Conservation (phyloP, 2,797 vertebrate genomes). For the Urosaurus nigricauda region DNA sequence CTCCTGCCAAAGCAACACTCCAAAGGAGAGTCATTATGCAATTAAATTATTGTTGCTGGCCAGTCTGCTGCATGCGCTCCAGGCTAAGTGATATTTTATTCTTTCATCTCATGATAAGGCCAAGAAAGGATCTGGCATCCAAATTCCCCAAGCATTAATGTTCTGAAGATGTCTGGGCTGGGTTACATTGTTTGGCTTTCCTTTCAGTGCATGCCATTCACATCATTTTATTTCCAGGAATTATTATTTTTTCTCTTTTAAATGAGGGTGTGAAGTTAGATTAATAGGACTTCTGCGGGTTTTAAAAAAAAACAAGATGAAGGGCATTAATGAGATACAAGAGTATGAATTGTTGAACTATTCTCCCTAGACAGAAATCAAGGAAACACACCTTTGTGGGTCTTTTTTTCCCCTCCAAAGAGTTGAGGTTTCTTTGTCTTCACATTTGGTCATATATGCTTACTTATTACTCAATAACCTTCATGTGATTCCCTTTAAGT, state of each 20-base stretch:
- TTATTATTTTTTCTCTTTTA: conserved; percentile 40
- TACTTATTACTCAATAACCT: background rate
- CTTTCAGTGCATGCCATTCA: conserved; percentile 59
- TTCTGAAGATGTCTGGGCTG: conserved; percentile 63
- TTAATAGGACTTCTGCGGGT: background rate
- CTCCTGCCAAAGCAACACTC: conserved; percentile 53
- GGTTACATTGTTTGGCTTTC: conserved; percentile 63
- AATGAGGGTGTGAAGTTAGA: conserved; percentile 61
- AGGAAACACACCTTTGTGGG: conserved; percentile 50
- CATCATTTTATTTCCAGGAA: conserved; percentile 60
- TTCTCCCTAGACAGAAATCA: conserved; percentile 59
- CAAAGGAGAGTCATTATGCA: conserved; percentile 59
- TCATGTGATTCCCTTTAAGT: background rate
- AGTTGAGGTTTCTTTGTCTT: background rate
- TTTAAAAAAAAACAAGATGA: conserved; percentile 41
- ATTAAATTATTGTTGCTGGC: conserved; percentile 63
- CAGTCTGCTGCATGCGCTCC: conserved; percentile 24
- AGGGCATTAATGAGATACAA: conserved; percentile 61
- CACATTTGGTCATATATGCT: conserved; percentile 27
- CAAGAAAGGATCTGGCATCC: conserved; percentile 62
- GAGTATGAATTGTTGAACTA: conserved; percentile 64
- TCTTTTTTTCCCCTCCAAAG: background rate
- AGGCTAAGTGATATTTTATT: conserved; percentile 69
- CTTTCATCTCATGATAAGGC: conserved; percentile 66
- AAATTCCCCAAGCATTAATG: conserved; percentile 56